Base-by-base conservation (phyloP, 2,797 vertebrate species). In the Sandelia bainsii region DNA sequence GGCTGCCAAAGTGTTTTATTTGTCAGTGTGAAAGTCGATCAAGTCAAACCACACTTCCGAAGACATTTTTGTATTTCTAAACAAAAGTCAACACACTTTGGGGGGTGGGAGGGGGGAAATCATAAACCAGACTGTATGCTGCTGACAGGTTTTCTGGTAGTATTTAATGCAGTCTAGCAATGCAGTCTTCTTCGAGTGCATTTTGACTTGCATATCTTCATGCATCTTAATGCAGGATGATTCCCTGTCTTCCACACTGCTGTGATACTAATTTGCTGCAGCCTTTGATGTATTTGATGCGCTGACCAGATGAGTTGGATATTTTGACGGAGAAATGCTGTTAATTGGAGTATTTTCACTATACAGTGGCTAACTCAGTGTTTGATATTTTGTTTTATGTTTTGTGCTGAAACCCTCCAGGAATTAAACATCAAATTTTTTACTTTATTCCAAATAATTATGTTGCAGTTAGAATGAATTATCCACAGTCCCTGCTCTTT, bases 241-340 rank as follows among this genome's bases (percentile, higher is more conserved):
- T 10, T 50, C 23, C 9, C 58, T 27, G 27, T 51, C 64, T 20
- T 66, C 25, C 61, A 27, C 45, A 23, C 34, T 56, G 45, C 23
- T 50, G 1, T 60, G 20, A 68, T 66, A 62, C 50, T 37, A 51
- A 69, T 75, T n/a, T 56, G n/a, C 25, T 39, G 37, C 22, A 46
- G 40, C 23, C 42, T 62, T 29, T 48, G 9, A 56, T 69, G 53
- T 61, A 64, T 72, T 74, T 80, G 34, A 77, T 58, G 53, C 20
- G 29, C 32, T 29, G 17, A 62, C 22, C 53, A 67, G 58, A 72
- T 44, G 23, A 64, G 51, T 39, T 54, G 6, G 50, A 40, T 48
- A 8, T 22, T 70, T 63, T 42, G 44, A 53, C 32, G 2, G 19
- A 60, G 59, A 66, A 44, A 46, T 51, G 19, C 29, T 56, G n/a